Base-by-base conservation (phyloP, 2,888 invertebrate genomes). In the Heteromurus nitidus region DNA sequence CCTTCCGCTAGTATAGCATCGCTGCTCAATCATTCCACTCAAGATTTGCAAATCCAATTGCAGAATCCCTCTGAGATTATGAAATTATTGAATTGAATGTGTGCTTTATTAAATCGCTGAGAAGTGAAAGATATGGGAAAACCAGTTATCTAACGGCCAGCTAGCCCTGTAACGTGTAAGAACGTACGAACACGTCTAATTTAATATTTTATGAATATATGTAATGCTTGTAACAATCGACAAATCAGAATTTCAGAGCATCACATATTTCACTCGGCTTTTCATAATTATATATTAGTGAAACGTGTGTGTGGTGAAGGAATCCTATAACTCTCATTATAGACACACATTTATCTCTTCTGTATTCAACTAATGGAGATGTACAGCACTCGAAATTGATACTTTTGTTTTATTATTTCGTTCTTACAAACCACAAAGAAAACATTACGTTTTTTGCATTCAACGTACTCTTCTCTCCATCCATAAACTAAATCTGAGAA, bases 141-240 rank as follows among this genome's bases (percentile, higher is more conserved):
- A 70, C 70, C 70, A 42, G 70, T 70, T 70, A 60, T 44, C 70
- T 70, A 70, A 70, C 60, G 70, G 70, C 70, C 60, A 20, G 30
- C 44, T 70, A 31, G 44, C 60, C 70, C 42, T 60, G 44, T 70
- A 53, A n/a, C n/a, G n/a, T n/a, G n/a, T n/a, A n/a, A n/a, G n/a
- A n/a, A n/a, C n/a, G n/a, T 60, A 28, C 31, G 53, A 30, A 58
- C 58, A 58, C 60, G 70, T 42, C 58, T 60, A 69, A 55, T 69
- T 31, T 24, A 36, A 20, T 64, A 36, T 64, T 64, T 64, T 24
- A 3, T 24, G 16, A 16, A 30, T 30, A n/a, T n/a, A n/a, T 20
- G 64, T 3, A 36, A 36, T 24, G 42, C 18, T 9, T 55, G n/a
- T 11, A 36, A 42, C 31, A 68, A 68, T 13, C 53, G 68, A 50